Evolutionary conservation across 2,888 invertebrate genomes (phyloP).

Genomic region (Quadroppia sp.): DNA sequence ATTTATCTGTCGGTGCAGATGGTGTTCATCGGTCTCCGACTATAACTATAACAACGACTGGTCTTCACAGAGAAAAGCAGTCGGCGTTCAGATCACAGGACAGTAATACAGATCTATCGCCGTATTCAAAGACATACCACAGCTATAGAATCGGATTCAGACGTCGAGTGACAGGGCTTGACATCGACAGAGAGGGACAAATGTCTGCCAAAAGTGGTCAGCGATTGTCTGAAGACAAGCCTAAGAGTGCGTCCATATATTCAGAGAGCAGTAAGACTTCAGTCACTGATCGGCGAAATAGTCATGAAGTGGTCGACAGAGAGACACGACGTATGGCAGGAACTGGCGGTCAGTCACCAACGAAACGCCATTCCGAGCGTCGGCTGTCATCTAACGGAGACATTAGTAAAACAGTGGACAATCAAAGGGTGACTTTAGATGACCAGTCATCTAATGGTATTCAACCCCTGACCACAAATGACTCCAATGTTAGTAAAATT

Average conservation of each 20-base stretch:
- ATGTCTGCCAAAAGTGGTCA: too few relatives aligned
- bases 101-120: too few relatives aligned
- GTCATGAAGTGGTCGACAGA: background rate
- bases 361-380: background rate
- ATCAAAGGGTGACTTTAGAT: too few relatives aligned
- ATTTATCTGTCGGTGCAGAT: too few relatives aligned
- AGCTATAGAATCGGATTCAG: too few relatives aligned
- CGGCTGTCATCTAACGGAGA: background rate
- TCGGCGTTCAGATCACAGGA: too few relatives aligned
- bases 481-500: background rate
- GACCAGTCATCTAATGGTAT: background rate
- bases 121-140: too few relatives aligned
- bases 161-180: too few relatives aligned
- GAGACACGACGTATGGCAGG: background rate
- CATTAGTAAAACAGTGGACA: background rate
- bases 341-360: background rate
- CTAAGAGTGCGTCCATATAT: background rate
- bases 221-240: background rate
- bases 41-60: too few relatives aligned
- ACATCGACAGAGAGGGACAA: too few relatives aligned
- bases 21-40: too few relatives aligned
- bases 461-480: background rate
- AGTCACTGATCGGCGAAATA: background rate
- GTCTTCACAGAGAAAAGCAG: too few relatives aligned
- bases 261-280: background rate